A percentile compares a stretch with the other conserved stretches of the same genome.
phyloP scores from a whole-genome alignment of 2,797 vertebrate genomes.

The Platalea minor region DNA sequence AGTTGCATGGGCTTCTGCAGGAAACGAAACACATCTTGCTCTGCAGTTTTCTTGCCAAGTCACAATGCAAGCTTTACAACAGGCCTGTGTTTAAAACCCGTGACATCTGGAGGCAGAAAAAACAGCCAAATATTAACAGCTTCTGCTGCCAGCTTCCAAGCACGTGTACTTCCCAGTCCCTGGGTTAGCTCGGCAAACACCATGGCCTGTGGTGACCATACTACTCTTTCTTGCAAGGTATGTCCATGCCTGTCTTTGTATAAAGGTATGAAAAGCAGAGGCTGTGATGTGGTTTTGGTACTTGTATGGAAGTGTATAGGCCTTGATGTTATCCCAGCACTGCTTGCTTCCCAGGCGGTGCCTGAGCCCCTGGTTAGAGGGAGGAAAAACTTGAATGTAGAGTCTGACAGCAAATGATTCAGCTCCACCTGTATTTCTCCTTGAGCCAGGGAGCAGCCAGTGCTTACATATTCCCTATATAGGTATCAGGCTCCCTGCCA shows the following conservation, averaged over 20 bases:
- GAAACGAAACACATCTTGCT: background rate
- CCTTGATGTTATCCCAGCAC: background rate
- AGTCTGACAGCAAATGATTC: background rate
- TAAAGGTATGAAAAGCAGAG: background rate
- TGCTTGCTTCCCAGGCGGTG: background rate
- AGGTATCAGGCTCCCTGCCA: background rate
- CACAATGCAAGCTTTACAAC: background rate
- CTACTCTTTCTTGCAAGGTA: background rate
- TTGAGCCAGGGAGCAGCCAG: background rate
- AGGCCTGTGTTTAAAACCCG: background rate
- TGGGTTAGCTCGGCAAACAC: background rate
- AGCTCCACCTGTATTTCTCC: background rate
- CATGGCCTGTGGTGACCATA: background rate
- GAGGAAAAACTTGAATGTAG: background rate
- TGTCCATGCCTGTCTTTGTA: background rate
- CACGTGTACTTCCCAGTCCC: rapidly evolving
- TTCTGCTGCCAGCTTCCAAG: background rate
- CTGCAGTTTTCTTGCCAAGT: background rate
- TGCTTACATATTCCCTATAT: background rate
- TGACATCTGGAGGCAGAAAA: background rate
- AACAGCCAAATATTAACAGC: background rate
- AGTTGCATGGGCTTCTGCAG: background rate
- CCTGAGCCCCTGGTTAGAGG: background rate
- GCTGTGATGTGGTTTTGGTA: background rate
- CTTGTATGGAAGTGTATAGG: background rate